A percentile compares a stretch with the other conserved stretches of the same genome.
These are phyloP conservation scores for Eriosoma lanigerum DNA, from an alignment of 1,140 invertebrate genomes.

Conservation along the genomic window DNA sequence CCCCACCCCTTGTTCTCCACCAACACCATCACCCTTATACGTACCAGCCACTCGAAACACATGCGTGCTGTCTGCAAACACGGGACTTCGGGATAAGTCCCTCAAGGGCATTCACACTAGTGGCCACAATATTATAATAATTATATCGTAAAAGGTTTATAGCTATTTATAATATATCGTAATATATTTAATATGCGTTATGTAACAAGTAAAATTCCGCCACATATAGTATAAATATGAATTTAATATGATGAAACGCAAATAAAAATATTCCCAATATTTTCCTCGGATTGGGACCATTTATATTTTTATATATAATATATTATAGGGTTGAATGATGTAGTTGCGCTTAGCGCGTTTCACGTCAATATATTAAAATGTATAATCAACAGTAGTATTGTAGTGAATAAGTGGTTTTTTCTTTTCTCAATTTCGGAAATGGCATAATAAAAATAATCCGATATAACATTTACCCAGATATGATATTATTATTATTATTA, in stretches of 20 bases:
- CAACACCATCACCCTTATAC: background rate
- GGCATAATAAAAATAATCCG: conserved; percentile 17
- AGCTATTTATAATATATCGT: too few species aligned
- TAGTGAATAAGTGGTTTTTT: too few species aligned
- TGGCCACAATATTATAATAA: conserved; percentile 31
- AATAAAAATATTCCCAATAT: conserved; percentile 16
- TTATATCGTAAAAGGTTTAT: conserved; percentile 34
- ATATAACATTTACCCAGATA: background rate
- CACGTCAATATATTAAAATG: too few species aligned
- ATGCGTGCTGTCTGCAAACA: conserved; percentile 20
- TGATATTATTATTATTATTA: too few species aligned
- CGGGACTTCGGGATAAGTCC: conserved; percentile 18
- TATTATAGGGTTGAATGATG: too few species aligned
- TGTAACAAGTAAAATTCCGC: conserved; percentile 31
- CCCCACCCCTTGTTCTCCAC: background rate
- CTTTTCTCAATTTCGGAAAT: background rate
- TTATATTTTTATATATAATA: too few species aligned
- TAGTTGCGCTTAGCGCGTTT: too few species aligned
- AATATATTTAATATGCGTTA: too few species aligned
- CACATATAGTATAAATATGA: background rate
- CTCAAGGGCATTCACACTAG: conserved; percentile 15
- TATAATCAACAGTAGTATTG: too few species aligned
- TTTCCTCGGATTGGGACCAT: too few species aligned
- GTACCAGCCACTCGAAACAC: conserved; percentile 37
- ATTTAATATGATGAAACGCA: background rate